These are phyloP conservation scores for Cladopsammia gracilis DNA, from an alignment of 64 coral and sea anemone species.

Conservation along the genomic window DNA sequence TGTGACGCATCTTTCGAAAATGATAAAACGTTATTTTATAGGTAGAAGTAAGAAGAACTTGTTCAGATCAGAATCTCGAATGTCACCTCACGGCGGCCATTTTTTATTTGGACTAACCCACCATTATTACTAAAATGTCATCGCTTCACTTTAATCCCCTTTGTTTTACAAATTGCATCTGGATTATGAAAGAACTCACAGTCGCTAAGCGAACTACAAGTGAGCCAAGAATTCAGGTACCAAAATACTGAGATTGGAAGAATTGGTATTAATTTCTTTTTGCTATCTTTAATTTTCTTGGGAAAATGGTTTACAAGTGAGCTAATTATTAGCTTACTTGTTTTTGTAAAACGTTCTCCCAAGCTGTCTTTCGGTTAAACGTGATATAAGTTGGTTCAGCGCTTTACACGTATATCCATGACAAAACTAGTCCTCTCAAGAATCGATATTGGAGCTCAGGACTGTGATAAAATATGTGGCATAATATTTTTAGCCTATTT, in stretches of 20 bases:
- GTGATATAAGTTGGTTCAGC: neutral
- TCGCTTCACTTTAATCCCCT: constrained; percentile 15
- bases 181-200: neutral
- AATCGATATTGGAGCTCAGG: no score
- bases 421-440: no score
- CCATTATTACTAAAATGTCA: neutral
- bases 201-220: neutral
- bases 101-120: neutral
- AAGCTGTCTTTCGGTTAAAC: neutral
- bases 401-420: no score
- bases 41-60: no score
- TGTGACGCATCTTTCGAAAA: neutral
- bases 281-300: no score
- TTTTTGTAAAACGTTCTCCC: neutral
- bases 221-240: neutral
- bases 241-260: neutral
- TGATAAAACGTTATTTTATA: neutral
- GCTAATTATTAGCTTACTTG: no score
- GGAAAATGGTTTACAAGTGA: no score
- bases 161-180: neutral
- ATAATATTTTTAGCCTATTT: no score
- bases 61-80: neutral
- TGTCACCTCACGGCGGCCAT: constrained; percentile 8
- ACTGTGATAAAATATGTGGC: no score
- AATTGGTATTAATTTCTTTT: no score